These are phyloP conservation scores for Cerastoderma edule DNA, from an alignment of 2,888 invertebrate genomes.

Conservation along the genomic window DNA sequence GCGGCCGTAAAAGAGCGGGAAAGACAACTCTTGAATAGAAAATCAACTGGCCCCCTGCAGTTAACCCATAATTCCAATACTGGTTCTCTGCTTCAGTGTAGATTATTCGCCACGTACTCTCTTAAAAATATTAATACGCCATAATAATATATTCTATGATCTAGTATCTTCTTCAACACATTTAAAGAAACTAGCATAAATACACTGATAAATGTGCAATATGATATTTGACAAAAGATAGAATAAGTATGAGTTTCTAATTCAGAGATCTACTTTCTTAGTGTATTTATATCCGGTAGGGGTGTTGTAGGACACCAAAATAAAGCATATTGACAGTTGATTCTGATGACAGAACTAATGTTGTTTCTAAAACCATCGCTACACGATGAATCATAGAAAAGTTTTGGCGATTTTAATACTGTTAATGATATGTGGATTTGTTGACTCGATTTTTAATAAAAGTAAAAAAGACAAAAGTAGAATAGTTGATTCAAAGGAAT, in stretches of 20 bases:
- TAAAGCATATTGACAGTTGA: conserved; percentile 27
- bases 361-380: not conserved
- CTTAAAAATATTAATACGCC: conserved; percentile 32
- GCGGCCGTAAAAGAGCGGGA: too few relatives aligned
- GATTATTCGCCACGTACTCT: conserved; percentile 61
- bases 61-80: too few relatives aligned
- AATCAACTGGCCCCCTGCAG: too few relatives aligned
- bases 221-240: not conserved
- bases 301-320: conserved; percentile 61
- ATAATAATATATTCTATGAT: not conserved
- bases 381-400: conserved; percentile 3
- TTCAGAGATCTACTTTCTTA: conserved; percentile 28
- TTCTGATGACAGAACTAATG: not conserved
- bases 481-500: conserved; percentile 54
- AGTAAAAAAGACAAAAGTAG: conserved; percentile 60
- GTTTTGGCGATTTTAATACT: not conserved
- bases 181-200: not conserved
- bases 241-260: not conserved
- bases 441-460: conserved; percentile 43
- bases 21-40: too few relatives aligned
- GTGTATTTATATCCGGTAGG: conserved; percentile 40
- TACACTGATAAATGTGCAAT: not conserved
- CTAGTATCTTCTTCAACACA: not conserved
- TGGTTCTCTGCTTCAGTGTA: too few relatives aligned
- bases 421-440: not conserved